These are phyloP conservation scores for Chlorodrepanis virens DNA, from an alignment of 2,113 vertebrate genomes.

Conservation along the genomic window DNA sequence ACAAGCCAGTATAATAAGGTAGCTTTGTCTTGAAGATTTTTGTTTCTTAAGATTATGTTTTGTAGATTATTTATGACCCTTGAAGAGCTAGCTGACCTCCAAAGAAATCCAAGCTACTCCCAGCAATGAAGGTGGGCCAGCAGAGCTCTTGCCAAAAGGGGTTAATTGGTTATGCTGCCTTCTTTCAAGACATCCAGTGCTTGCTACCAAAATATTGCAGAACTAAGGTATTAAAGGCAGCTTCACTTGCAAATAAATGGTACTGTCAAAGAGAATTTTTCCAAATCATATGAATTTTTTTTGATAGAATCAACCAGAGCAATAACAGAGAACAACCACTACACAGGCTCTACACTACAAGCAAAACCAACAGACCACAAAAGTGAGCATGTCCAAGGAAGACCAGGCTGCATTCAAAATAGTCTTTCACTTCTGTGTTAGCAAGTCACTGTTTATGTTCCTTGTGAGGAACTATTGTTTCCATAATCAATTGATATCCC, in stretches of 20 bases:
- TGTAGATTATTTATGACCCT: background rate
- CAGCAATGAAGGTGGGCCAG: background rate
- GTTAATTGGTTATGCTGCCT: background rate
- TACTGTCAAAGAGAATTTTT: background rate
- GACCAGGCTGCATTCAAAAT: background rate
- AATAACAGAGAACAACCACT: background rate
- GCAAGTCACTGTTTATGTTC: background rate
- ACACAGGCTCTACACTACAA: rapidly evolving
- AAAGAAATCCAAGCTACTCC: background rate
- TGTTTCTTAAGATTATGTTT: background rate
- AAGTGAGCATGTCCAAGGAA: rapidly evolving
- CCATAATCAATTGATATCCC: background rate
- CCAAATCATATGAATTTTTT: background rate
- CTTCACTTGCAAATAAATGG: background rate
- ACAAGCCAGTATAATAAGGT: conserved; percentile 33
- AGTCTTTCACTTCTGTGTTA: background rate
- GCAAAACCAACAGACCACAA: background rate
- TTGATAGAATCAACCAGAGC: background rate
- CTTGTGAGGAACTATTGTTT: background rate
- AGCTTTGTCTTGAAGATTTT: background rate
- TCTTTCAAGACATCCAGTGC: background rate
- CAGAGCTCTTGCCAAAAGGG: background rate
- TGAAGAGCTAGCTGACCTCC: background rate
- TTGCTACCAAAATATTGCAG: background rate
- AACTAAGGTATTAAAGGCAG: background rate